A percentile compares a stretch with the other conserved stretches of the same genome.
These are phyloP conservation scores for Ciconia boyciana DNA, from an alignment of 2,113 vertebrate species.

Conservation along the genomic window DNA sequence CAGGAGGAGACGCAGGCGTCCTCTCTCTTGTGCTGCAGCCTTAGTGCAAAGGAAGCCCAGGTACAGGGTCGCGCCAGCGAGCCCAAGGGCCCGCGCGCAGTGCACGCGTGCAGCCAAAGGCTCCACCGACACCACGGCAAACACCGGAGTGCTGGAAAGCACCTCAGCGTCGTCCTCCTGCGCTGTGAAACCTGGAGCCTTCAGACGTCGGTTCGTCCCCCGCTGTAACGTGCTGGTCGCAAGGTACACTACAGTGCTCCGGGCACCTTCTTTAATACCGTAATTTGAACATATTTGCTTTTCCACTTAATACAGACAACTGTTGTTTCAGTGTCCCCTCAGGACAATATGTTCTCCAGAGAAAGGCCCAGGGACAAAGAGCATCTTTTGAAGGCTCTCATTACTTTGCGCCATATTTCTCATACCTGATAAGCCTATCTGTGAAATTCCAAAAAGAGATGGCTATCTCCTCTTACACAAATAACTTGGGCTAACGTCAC, in stretches of 20 bases:
- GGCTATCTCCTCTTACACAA: conserved; percentile 3
- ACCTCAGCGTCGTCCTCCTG: background rate
- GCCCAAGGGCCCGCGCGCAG: accelerated
- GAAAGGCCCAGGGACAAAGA: background rate
- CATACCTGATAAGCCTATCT: background rate
- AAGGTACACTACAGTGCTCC: background rate
- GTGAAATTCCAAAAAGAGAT: conserved; percentile 3
- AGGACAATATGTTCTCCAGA: background rate
- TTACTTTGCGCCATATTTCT: background rate
- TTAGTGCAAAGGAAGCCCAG: background rate
- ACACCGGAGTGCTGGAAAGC: background rate
- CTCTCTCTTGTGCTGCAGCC: background rate
- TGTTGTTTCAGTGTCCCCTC: background rate
- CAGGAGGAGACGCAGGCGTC: background rate
- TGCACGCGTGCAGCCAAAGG: background rate
- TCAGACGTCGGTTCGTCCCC: accelerated
- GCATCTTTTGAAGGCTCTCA: conserved; percentile 17
- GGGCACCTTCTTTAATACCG: background rate
- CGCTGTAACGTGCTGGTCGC: background rate
- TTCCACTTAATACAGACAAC: background rate
- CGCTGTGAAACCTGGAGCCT: background rate
- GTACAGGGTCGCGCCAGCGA: accelerated
- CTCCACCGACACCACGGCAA: accelerated
- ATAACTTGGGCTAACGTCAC: background rate
- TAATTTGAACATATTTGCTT: background rate